phyloP scores from a whole-genome alignment of 2,888 invertebrate species.

The Mechanitis messenoides region DNA sequence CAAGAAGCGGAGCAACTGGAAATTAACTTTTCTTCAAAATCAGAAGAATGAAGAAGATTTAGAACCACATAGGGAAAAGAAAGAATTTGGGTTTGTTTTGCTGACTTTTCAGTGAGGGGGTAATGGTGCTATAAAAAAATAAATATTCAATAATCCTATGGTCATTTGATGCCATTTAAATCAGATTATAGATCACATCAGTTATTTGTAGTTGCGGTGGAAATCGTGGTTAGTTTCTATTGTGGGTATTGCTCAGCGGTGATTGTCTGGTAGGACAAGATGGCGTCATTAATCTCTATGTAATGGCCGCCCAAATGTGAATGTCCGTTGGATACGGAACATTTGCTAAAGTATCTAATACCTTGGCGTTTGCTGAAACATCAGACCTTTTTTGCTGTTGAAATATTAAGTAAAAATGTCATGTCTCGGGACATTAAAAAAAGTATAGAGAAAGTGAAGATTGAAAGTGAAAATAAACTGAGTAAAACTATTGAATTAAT shows the following conservation, averaged over 20 bases:
- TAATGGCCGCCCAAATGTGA: slow-evolving; percentile 58
- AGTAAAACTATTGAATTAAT: no score
- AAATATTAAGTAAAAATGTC: background rate
- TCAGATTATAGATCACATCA: background rate
- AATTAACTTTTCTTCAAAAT: no score
- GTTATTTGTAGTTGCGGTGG: slow-evolving; percentile 12
- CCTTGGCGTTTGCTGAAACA: background rate
- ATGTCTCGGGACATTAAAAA: no score
- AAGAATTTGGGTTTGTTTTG: no score
- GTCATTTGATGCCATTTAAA: background rate
- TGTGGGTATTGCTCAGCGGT: slow-evolving; percentile 29
- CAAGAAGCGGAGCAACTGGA: no score
- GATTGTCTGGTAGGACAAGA: slow-evolving; percentile 53
- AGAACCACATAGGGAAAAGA: no score
- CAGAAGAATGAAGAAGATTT: no score
- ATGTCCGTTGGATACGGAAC: slow-evolving; percentile 46
- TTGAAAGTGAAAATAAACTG: no score
- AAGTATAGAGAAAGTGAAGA: no score
- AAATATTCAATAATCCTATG: no score
- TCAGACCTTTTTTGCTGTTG: background rate
- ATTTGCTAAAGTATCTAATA: slow-evolving; percentile 6
- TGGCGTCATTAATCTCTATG: slow-evolving; percentile 65
- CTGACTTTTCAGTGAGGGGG: no score
- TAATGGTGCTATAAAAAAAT: no score
- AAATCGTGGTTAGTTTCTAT: slow-evolving; percentile 15